Base-by-base conservation (phyloP, 2,113 vertebrate species). In the Cyprinodon variegatus region DNA sequence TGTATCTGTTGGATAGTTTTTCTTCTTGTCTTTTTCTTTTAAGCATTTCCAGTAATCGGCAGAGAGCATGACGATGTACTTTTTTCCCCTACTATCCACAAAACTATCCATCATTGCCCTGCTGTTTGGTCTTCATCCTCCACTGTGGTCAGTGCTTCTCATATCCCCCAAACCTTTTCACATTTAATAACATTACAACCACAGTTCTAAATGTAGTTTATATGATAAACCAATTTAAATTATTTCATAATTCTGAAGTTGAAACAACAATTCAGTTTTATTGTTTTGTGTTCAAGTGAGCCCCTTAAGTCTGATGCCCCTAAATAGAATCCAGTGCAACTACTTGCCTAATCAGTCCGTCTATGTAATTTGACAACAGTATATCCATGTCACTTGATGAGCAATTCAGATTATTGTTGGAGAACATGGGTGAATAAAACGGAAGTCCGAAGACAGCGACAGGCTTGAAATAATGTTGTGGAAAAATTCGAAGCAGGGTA, bases 1-100 rank as follows among this genome's bases (percentile, higher is more conserved):
- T 66, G 59, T 62, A 68, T 84, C 70, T 70, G 65, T 41, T 3
- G 69, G 63, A 48, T 57, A 4, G 48, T 61, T 82, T 88, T 76
- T 65, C 36, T 75, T 65, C 15, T 46, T 77, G 65, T 68, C 64
- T n/a, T 40, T 13, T 68, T 68, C 15, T 71, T 46, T 73, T 50
- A 20, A 38, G 37, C 13, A 46, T 38, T 64, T 73, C 43, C 20
- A 39, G 75, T 71, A 70, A 67, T 72, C 70, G 67, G 65, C 53
- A 57, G 67, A 15, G 64, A 46, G 70, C 72, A n/a, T 79, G 76
- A 40, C 69, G 69, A 67, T 50, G 46, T 68, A 62, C 73, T 48
- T 65, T 61, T 70, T 78, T 65, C 37, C 74, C 59, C 45, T 65
- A 39, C 77, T 48, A 37, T 61, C 57, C 64, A 9, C n/a, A 39